A percentile compares a stretch with the other conserved stretches of the same genome.
phyloP scores from a whole-genome alignment of 2,797 vertebrate species.

The Hoplostethus mediterraneus region DNA sequence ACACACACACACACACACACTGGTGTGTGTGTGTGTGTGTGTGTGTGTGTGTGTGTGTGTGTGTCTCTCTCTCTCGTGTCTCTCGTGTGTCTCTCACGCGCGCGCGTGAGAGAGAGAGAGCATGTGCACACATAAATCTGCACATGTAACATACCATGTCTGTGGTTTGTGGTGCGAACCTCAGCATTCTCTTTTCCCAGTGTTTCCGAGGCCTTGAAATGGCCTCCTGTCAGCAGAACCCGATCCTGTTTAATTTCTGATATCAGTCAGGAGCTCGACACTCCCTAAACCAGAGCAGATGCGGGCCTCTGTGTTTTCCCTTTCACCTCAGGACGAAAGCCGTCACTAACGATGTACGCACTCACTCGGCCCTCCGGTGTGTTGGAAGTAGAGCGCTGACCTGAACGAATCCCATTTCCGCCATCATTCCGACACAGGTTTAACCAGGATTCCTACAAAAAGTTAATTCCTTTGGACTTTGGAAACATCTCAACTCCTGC shows the following conservation, averaged over 20 bases:
- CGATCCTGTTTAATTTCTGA: conserved; percentile 35
- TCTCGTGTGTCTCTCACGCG: too few relatives aligned
- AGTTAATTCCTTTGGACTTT: too few relatives aligned
- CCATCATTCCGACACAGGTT: background rate
- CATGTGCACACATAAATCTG: conserved; percentile 7
- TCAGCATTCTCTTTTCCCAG: background rate
- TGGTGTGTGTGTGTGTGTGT: too few relatives aligned
- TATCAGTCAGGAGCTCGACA: conserved; percentile 10
- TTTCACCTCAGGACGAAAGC: background rate
- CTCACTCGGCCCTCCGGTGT: too few relatives aligned
- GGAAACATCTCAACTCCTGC: background rate
- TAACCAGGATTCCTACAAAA: background rate
- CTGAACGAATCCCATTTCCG: conserved; percentile 57
- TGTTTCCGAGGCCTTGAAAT: conserved; percentile 33
- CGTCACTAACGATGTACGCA: background rate
- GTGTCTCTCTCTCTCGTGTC: too few relatives aligned
- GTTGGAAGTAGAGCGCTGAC: conserved; percentile 29
- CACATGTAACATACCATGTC: conserved; percentile 21
- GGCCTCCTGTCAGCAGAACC: conserved; percentile 38
- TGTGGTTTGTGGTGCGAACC: conserved; percentile 36
- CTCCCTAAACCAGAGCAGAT: background rate
- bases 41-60: too few relatives aligned
- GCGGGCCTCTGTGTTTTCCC: background rate
- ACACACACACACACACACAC: background rate
- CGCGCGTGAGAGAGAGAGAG: too few relatives aligned